A percentile compares a stretch with the other conserved stretches of the same genome.
phyloP scores from a whole-genome alignment of 35 echinoderm and acorn worm species.

The Hemicentrotus pulcherrimus region DNA sequence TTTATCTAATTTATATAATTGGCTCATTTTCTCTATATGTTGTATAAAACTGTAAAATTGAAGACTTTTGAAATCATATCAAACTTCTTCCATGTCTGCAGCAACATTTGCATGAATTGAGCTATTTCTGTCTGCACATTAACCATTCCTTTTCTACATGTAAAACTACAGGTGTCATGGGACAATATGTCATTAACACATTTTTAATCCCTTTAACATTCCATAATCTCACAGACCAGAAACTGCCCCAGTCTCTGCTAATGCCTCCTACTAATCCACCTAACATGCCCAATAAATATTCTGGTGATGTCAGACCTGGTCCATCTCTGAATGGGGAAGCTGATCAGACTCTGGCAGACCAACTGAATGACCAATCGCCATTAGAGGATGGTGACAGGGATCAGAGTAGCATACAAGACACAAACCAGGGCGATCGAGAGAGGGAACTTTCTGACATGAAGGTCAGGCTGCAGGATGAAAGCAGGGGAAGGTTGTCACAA shows the following conservation, averaged over 20 bases:
- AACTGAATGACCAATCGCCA: slow-evolving; percentile 37
- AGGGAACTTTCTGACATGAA: background rate
- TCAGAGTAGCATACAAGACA: background rate
- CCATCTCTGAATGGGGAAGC: background rate
- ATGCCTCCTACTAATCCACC: slow-evolving; percentile 45
- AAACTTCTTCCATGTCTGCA: background rate
- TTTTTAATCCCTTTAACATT: slow-evolving; percentile 5
- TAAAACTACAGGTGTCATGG: background rate
- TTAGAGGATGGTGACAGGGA: background rate
- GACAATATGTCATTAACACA: background rate
- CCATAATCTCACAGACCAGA: background rate
- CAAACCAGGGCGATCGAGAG: background rate
- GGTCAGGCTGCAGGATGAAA: slow-evolving; percentile 14
- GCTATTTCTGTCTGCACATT: no score
- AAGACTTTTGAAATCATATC: no score
- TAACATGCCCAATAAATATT: slow-evolving; percentile 7
- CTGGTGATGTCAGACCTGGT: background rate
- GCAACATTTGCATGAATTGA: background rate
- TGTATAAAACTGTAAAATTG: no score
- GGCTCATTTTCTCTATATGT: no score
- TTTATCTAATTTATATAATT: no score
- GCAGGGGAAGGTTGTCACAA: slow-evolving; percentile 5
- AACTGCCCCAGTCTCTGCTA: slow-evolving; percentile 26
- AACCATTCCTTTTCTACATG: background rate
- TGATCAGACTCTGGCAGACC: slow-evolving; percentile 23